Base-by-base conservation (phyloP, 2,113 vertebrate genomes). In the Lipotes vexillifer region DNA sequence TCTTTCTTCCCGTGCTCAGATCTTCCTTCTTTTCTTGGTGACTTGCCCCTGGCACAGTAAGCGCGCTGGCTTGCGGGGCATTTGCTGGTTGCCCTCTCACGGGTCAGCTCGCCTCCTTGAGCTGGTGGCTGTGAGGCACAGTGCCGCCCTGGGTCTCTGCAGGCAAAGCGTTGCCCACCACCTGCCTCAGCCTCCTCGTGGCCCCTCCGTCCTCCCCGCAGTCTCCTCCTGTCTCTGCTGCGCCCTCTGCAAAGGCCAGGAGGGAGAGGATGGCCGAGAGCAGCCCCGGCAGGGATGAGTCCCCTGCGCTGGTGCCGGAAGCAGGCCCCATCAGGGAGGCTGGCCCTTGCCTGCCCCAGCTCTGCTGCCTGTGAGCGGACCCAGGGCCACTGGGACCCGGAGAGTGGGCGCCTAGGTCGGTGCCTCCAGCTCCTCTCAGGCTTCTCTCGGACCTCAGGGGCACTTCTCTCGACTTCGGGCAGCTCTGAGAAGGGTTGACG, bases 321-420 rank as follows among this genome's bases (percentile, higher is more conserved):
- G n/a, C n/a, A 59, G n/a, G 23, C 29, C 27, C n/a, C 2, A 1
- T 9, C 49, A 10, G 12, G 36, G 21, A 6, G 20, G 52, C 20
- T 9, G 38, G 69, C 29, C 38, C 72, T 7, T 23, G 61, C 29
- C 20, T 9, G 44, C 31, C 33, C n/a, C n/a, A 18, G 77, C 55
- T 36, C 36, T 21, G 27, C 63, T 33, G 74, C 71, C 55, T 18
- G 31, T 44, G 65, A 44, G 44, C 3, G 6, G 57, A 10, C 17
- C 59, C 31, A 2, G 13, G 52, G 14, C 41, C 27, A 38, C 23
- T 29, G 27, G 29, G 69, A 25, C 36, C 21, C 0, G 0, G 72
- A 25, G 33, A 8, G 18, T 8, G 0, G 44, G 69, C 1, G 20
- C 38, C n/a, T 29, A 3, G 5, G 12, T 44, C 3, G 0, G 36